Evolutionary conservation across 2,797 vertebrate genomes (phyloP), one percentile per base, ranked within the genome.

Genomic region (Galaxias olidus): DNA sequence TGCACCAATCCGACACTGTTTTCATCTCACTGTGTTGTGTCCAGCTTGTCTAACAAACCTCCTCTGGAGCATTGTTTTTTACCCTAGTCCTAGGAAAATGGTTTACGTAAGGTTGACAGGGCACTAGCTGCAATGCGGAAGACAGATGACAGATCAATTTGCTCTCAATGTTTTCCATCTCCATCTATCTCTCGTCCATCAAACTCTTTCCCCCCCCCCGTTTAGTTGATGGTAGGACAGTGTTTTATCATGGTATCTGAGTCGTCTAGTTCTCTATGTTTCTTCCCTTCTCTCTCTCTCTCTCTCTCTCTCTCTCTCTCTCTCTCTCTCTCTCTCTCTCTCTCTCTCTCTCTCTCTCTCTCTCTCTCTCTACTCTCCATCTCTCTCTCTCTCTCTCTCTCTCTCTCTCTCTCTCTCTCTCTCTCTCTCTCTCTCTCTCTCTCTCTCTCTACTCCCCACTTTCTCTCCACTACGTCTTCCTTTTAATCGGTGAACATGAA

Each of bases 121-220:
- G 70, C 75, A 78, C 61, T n/a, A 51, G 75, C 74, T 73, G 73
- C 78, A 78, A 45, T 67, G 77, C 79, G 80, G 75, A 76, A 17
- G 64, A 68, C 62, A 72, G 54, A 51, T 57, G 76, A 75, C n/a
- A 65, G 54, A 19, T 15, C 74, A n/a, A n/a, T 5, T 7, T 69
- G 66, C 76, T 77, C 77, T 68, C 78, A 78, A 86, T 3, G 30
- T 6, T 3, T 30, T 30, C 2, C 3, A 30, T 30, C 30, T 30
- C 30, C 30, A 6, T 30, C 6, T 30, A 30, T 2, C 30, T 30
- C 30, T 30, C 30, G 30, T 30, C 30, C 30, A 30, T 30, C 3
- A 30, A 30, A 30, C 2, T 30, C 30, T 30, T 30, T 30, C 2
- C 30, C 30, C 30, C 30, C 30, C 30, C 30, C 6, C 6, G 30